Evolutionary conservation across 2,113 vertebrate species (phyloP).

Genomic region (Myotis lucifugus): DNA sequence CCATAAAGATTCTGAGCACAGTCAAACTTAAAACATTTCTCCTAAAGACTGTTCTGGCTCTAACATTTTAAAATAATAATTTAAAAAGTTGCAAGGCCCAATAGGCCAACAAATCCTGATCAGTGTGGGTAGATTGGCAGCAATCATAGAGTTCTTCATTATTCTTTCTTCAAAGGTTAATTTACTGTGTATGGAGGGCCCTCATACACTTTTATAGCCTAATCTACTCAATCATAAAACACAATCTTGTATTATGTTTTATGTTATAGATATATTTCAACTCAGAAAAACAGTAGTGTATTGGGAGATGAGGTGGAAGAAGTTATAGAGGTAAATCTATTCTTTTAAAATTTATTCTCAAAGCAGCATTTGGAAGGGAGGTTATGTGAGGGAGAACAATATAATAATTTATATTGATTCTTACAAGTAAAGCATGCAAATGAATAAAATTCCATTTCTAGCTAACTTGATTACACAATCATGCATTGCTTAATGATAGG

Average conservation of each 20-base stretch:
- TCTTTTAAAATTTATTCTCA: constrained; percentile 11
- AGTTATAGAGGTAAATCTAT: background rate
- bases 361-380: background rate
- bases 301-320: background rate
- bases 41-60: background rate
- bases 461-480: background rate
- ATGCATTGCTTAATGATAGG: background rate
- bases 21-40: background rate
- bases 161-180: constrained; percentile 6
- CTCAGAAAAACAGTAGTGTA: background rate
- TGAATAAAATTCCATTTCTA: constrained; percentile 21
- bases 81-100: background rate
- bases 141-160: background rate
- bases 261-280: background rate
- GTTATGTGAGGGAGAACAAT: background rate
- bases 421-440: constrained; percentile 41
- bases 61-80: background rate
- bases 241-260: background rate
- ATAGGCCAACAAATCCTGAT: background rate
- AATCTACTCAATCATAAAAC: background rate
- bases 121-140: background rate
- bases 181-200: background rate
- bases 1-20: background rate
- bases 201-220: background rate
- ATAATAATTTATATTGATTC: background rate